Percentiles rank a stretch among this genome's conserved stretches.
phyloP scores from a whole-genome alignment of 2,888 invertebrate species.

The Sipunculus nudus region DNA sequence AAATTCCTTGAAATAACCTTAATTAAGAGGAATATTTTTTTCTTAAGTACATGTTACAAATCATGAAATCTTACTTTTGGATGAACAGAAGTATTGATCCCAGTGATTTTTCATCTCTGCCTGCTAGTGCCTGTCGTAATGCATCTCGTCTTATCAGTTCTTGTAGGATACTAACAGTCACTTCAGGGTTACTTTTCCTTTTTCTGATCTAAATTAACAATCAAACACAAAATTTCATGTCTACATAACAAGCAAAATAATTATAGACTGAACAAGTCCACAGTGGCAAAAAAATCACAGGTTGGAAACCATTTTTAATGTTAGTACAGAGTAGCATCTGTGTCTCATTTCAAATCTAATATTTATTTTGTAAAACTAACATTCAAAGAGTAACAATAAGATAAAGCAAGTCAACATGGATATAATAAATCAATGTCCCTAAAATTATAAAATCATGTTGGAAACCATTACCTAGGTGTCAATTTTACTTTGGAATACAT shows the following conservation, averaged over 20 bases:
- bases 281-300: too few species aligned
- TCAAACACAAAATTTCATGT: too few species aligned
- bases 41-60: not conserved
- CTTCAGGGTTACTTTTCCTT: constrained; percentile 72
- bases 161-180: constrained; percentile 82
- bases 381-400: too few species aligned
- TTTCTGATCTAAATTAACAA: constrained; percentile 38
- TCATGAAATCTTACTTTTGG: constrained; percentile 43
- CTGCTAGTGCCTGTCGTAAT: constrained; percentile 79
- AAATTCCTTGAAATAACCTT: not conserved
- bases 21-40: not conserved
- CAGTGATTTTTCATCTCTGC: constrained; percentile 76
- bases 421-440: too few species aligned
- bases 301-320: too few species aligned
- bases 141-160: constrained; percentile 86
- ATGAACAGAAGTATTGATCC: constrained; percentile 76
- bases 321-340: too few species aligned
- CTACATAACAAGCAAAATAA: not conserved
- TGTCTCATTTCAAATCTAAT: too few species aligned
- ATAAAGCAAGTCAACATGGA: too few species aligned
- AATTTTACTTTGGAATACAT: too few species aligned
- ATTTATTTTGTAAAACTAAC: too few species aligned
- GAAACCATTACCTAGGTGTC: too few species aligned
- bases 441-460: too few species aligned
- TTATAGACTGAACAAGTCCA: constrained; percentile 7